phyloP scores from a whole-genome alignment of 1,140 invertebrate species.

The Drosophila ironensis region DNA sequence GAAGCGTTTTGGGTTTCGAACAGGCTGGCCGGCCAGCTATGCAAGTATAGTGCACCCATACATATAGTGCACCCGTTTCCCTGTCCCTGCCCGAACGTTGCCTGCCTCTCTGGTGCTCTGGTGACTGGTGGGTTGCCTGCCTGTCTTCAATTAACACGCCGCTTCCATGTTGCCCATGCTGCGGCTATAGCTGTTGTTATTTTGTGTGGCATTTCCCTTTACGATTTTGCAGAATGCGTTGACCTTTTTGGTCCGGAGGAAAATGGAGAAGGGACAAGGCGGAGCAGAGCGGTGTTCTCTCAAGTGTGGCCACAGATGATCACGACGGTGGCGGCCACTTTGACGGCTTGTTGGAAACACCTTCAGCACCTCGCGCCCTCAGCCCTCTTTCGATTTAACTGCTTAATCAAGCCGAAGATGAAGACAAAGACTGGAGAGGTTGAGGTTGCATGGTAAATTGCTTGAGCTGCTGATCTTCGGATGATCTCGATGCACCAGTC shows the following conservation, averaged over 20 bases:
- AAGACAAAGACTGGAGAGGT: conserved; percentile 3
- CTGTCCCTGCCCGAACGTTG: neutral
- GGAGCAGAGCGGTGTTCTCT: conserved; percentile 46
- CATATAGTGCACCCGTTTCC: neutral
- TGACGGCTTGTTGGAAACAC: conserved; percentile 67
- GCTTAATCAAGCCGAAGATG: conserved; percentile 68
- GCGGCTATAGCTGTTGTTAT: conserved; percentile 36
- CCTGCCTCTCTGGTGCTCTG: conserved; percentile 30
- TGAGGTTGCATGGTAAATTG: conserved; percentile 67
- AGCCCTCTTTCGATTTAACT: conserved; percentile 61
- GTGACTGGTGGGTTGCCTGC: conserved; percentile 33
- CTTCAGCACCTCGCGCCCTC: conserved; percentile 30
- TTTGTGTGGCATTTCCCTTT: conserved; percentile 77
- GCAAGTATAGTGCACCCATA: conserved; percentile 3
- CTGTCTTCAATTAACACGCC: conserved; percentile 78
- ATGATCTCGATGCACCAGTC: conserved; percentile 37
- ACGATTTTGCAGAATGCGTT: conserved; percentile 65
- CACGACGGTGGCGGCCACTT: conserved; percentile 56
- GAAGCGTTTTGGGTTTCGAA: conserved; percentile 71
- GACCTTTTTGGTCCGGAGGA: conserved; percentile 46
- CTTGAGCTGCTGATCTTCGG: conserved; percentile 55
- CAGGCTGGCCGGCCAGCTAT: conserved; percentile 48
- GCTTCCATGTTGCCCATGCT: conserved; percentile 54
- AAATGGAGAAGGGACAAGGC: neutral
- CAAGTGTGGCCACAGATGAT: conserved; percentile 65